These are phyloP conservation scores for Rhipidura dahli DNA, from an alignment of 2,113 vertebrate genomes.

Conservation along the genomic window DNA sequence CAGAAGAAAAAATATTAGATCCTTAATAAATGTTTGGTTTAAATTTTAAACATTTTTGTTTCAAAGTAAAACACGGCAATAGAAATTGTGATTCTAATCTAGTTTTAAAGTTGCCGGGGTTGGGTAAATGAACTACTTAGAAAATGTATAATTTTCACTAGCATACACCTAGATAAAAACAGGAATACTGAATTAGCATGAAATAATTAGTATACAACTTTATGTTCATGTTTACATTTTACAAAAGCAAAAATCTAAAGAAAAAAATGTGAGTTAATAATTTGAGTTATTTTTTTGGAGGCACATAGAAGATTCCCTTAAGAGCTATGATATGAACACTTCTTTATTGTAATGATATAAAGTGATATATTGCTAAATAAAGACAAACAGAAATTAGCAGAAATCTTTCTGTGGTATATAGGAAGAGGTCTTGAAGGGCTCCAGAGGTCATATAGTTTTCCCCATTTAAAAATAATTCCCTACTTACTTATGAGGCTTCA, in stretches of 20 bases:
- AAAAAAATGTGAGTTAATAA: neutral
- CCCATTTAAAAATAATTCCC: neutral
- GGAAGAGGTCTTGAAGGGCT: neutral
- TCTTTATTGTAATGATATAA: neutral
- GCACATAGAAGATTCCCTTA: neutral
- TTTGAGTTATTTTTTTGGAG: neutral
- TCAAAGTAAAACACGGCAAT: neutral
- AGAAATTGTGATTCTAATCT: neutral
- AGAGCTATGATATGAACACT: neutral
- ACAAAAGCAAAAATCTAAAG: neutral
- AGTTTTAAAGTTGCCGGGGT: neutral
- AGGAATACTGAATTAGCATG: neutral
- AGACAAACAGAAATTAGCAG: neutral
- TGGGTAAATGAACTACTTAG: neutral
- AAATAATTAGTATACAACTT: neutral
- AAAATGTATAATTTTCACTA: neutral
- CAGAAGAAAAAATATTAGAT: neutral
- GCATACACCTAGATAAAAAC: neutral
- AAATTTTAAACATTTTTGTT: neutral
- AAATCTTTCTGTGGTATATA: neutral
- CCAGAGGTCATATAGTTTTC: neutral
- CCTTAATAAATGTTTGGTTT: neutral
- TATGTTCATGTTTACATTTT: neutral
- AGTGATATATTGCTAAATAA: neutral
- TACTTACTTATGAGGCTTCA: neutral